Percentiles rank a stretch among this genome's conserved stretches.
Conservation (phyloP, 2,113 vertebrate genomes). For the Notothenia coriiceps region DNA sequence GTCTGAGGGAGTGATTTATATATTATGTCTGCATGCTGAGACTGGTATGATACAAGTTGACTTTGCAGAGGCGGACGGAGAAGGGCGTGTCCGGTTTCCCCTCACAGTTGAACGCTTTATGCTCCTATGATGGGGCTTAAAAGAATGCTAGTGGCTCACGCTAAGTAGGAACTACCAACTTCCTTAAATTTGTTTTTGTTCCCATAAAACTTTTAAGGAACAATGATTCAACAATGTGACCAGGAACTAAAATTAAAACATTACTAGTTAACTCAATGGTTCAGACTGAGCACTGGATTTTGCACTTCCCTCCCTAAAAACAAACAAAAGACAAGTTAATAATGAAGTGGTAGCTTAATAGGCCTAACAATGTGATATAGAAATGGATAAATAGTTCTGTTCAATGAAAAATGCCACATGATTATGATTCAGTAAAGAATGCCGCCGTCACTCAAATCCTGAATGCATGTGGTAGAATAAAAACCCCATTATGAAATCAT, state of each 20-base stretch:
- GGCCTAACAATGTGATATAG: background rate
- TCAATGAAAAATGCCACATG: background rate
- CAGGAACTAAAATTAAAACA: slow-evolving; percentile 15
- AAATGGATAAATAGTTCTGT: no score
- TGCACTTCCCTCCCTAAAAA: background rate
- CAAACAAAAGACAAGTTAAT: no score
- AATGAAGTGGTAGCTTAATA: background rate
- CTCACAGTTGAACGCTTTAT: slow-evolving; percentile 56
- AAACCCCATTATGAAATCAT: background rate
- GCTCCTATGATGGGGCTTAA: slow-evolving; percentile 43
- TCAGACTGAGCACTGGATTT: background rate
- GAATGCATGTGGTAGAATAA: background rate
- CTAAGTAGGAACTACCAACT: background rate
- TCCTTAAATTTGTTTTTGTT: background rate
- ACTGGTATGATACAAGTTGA: slow-evolving; percentile 40
- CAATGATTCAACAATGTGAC: background rate
- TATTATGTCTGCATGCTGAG: slow-evolving; percentile 26
- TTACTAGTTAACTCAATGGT: background rate
- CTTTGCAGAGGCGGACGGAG: slow-evolving; percentile 31
- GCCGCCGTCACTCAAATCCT: background rate
- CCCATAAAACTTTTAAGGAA: background rate
- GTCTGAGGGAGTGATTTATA: slow-evolving; percentile 21
- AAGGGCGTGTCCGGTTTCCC: slow-evolving; percentile 62
- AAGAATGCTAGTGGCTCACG: slow-evolving; percentile 30
- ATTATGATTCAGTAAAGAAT: background rate